Conservation (phyloP, 1,140 invertebrate species). For the Drosophila elegans region DNA sequence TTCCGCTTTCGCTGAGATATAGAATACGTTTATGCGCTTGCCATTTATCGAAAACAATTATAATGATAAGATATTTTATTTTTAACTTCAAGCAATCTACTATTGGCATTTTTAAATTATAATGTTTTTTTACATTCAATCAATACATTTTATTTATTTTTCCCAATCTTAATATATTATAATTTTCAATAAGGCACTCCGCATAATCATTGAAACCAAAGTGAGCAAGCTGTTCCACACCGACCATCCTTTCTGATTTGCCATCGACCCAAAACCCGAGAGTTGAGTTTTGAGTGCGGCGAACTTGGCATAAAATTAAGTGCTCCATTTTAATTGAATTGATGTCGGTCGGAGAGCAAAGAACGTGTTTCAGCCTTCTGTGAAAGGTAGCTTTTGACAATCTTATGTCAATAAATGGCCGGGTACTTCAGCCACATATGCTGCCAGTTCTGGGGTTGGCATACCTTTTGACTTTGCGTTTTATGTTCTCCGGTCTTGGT, state of each 20-base stretch:
- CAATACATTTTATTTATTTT: background rate
- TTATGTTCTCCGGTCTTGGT: conserved; percentile 28
- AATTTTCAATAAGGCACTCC: background rate
- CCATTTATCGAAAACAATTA: background rate
- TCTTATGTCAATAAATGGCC: conserved; percentile 66
- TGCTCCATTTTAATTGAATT: conserved; percentile 81
- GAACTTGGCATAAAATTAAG: conserved; percentile 81
- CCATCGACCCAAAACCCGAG: conserved; percentile 31
- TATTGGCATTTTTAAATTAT: too few species aligned
- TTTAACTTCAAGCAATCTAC: too few species aligned
- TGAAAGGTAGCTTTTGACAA: conserved; percentile 50
- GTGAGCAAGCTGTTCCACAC: conserved; percentile 23
- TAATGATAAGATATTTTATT: too few species aligned
- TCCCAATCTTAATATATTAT: too few species aligned
- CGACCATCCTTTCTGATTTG: conserved; percentile 62
- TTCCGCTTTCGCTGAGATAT: background rate
- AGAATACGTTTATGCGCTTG: background rate
- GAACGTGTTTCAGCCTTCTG: conserved; percentile 14
- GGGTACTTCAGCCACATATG: conserved; percentile 64
- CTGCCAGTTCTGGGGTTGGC: conserved; percentile 58
- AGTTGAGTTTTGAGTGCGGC: conserved; percentile 66
- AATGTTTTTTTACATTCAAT: too few species aligned
- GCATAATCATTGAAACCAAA: conserved; percentile 18
- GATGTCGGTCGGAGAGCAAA: conserved; percentile 48
- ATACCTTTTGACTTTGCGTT: conserved; percentile 39